Percentiles rank a stretch among this genome's conserved stretches.
Evolutionary conservation across 2,888 invertebrate species (phyloP).

Genomic region (Caenorhabditis afra): DNA sequence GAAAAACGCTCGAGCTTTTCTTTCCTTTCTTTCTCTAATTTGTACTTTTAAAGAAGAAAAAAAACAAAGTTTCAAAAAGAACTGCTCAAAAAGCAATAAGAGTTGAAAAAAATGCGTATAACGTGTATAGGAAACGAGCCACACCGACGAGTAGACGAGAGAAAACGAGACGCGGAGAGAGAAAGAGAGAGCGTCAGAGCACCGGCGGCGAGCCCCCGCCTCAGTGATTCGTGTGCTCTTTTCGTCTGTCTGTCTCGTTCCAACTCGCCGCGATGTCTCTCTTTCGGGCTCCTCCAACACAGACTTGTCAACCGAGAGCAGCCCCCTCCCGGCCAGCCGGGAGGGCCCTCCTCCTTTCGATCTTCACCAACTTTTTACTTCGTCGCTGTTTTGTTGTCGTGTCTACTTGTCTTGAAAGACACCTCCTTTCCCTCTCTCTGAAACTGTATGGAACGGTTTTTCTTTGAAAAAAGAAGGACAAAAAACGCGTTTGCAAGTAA

Average conservation of each 20-base stretch:
- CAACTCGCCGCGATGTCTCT: neutral
- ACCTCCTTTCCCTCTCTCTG: neutral
- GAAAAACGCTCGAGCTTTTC: no score
- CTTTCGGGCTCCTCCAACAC: constrained; percentile 8
- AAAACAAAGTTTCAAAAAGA: no score
- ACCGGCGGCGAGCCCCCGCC: no score
- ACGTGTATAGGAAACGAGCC: no score
- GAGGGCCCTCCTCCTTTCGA: neutral
- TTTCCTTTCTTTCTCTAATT: no score
- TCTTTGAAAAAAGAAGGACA: neutral
- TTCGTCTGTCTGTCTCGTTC: neutral
- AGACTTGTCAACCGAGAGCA: neutral
- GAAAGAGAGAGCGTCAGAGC: neutral
- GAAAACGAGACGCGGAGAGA: neutral
- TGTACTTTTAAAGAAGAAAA: no score
- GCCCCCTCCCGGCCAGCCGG: constrained; percentile 6
- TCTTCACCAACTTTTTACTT: no score
- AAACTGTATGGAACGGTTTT: no score
- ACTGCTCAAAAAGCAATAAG: no score
- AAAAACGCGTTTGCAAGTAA: neutral
- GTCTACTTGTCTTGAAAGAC: neutral
- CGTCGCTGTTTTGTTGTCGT: neutral
- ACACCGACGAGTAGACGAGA: no score
- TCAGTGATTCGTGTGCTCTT: neutral
- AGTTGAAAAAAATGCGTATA: no score